A percentile compares a stretch with the other conserved stretches of the same genome.
Evolutionary conservation across 2,888 invertebrate genomes (phyloP).

Genomic region (Eristalis pertinax): DNA sequence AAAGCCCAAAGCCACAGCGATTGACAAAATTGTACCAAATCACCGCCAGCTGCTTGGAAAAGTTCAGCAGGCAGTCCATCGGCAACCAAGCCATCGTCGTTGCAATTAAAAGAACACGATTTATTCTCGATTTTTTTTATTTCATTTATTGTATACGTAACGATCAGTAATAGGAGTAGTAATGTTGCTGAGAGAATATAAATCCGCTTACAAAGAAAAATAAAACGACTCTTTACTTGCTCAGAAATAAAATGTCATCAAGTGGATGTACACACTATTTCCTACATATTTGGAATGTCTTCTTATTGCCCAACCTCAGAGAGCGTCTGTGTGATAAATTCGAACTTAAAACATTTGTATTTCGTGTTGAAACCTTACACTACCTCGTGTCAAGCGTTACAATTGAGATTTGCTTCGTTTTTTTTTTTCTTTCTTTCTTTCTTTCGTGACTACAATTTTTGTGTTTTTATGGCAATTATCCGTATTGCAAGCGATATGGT

Average conservation of each 20-base stretch:
- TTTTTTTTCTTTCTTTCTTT: too few relatives aligned
- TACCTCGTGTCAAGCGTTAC: slow-evolving; percentile 46
- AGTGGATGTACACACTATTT: slow-evolving; percentile 30
- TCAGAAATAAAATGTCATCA: slow-evolving; percentile 44
- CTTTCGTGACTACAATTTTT: neutral
- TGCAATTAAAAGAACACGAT: neutral
- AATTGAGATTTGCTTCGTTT: neutral
- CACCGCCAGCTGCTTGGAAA: too few relatives aligned
- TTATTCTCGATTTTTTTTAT: slow-evolving; percentile 13
- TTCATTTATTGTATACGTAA: slow-evolving; percentile 60
- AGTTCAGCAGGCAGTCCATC: too few relatives aligned
- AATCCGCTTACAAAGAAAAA: slow-evolving; percentile 58
- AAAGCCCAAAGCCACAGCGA: too few relatives aligned
- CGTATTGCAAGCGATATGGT: slow-evolving; percentile 21
- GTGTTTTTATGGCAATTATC: slow-evolving; percentile 15
- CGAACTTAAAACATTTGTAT: slow-evolving; percentile 1
- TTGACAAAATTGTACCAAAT: too few relatives aligned
- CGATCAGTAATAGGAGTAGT: slow-evolving; percentile 59
- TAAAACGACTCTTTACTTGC: slow-evolving; percentile 2
- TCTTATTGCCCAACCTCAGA: slow-evolving; percentile 28
- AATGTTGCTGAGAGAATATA: slow-evolving; percentile 54
- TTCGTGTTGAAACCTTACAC: slow-evolving; percentile 60
- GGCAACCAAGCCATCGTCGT: too few relatives aligned
- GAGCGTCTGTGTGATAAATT: neutral
- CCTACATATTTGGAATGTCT: slow-evolving; percentile 61